Evolutionary conservation across 2,797 vertebrate species (phyloP), one percentile per base, ranked within the genome.

Genomic region (Darevskia nairensis): DNA sequence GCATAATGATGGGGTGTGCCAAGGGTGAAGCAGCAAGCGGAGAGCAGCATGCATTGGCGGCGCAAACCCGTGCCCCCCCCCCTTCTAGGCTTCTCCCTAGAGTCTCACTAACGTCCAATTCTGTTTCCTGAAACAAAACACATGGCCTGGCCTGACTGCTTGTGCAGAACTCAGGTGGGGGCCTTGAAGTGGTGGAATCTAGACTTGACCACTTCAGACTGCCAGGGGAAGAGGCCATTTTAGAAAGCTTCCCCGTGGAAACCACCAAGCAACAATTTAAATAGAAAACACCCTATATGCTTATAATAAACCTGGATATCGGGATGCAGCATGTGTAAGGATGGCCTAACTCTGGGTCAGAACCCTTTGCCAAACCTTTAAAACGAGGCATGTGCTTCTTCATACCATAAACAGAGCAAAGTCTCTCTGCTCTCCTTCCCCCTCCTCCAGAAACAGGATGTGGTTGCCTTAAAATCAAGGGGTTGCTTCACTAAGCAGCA

Each of bases 391-490:
- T 39, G 23, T 25, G 2, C n/a, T 39, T 35, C 35, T 8, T 74
- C 4, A 23, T 3, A 50, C 41, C 83, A 32, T 71, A 82, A 93
- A 80, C 74, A 86, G 87, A 89, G 85, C 77, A 41, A 59, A 81
- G 74, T 8, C 29, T 91, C 15, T 4, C 11, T 55, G 25, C 32
- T 81, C 64, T 75, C 86, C 80, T 89, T 77, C 83, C 81, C 29
- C 74, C 46, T 55, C 88, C 78, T 84, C 74, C 39, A 95, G 95
- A 93, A 94, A 92, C 97, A 97, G 98, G 98, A 98, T 98, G 98
- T 97, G 98, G 98, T 97, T 96, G 93, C 97, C 96, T 96, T 94
- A 96, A 96, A 96, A 96, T 94, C 93, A 96, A 69, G 35, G 95
- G 93, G 74, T 75, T 85, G 78, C 83, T 80, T 86, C 89, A 87